phyloP scores from a whole-genome alignment of 2,888 invertebrate species.

The Hirtodrosophila histrioides region DNA sequence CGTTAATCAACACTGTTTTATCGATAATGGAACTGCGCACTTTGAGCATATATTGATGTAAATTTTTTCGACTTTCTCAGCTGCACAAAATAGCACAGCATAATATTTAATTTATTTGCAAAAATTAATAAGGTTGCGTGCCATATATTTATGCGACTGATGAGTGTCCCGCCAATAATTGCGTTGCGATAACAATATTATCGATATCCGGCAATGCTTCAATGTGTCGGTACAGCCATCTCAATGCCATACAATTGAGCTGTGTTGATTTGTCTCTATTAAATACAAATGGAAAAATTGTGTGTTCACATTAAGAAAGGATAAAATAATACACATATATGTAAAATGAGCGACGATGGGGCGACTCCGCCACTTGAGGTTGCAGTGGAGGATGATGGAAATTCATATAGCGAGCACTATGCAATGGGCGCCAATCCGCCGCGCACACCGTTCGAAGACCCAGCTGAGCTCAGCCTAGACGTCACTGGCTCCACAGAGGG shows the following conservation, averaged over 20 bases:
- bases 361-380: not conserved
- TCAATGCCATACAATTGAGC: too few species aligned
- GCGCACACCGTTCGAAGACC: slow-evolving; percentile 47
- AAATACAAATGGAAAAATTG: slow-evolving; percentile 3
- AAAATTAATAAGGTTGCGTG: too few species aligned
- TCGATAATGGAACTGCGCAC: not conserved
- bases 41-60: not conserved
- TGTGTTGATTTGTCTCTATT: slow-evolving; percentile 5
- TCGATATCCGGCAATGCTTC: too few species aligned
- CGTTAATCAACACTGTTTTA: slow-evolving; percentile 16
- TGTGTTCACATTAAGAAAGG: not conserved
- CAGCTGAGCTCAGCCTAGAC: slow-evolving; percentile 41
- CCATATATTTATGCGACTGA: too few species aligned
- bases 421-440: slow-evolving; percentile 6
- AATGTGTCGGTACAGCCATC: too few species aligned
- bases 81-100: too few species aligned
- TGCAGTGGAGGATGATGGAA: slow-evolving; percentile 4
- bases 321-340: not conserved
- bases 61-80: too few species aligned
- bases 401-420: not conserved
- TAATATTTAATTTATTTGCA: too few species aligned
- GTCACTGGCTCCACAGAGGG: slow-evolving; percentile 51
- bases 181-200: too few species aligned
- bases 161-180: too few species aligned
- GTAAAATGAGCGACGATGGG: slow-evolving; percentile 25